Base-by-base conservation (phyloP, 2,888 invertebrate genomes). In the Achlya flavicornis region DNA sequence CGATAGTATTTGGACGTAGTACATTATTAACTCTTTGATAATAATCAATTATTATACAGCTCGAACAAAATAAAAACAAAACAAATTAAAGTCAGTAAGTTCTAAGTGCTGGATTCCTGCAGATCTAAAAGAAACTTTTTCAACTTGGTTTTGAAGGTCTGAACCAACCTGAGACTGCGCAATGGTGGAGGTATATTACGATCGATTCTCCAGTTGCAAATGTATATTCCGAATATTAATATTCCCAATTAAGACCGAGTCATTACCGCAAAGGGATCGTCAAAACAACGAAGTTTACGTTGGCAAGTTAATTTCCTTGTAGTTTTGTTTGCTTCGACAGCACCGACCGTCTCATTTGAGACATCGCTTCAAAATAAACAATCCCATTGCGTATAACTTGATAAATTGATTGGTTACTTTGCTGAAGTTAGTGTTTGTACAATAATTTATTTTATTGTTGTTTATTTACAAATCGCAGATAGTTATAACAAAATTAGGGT, bases 291-390 rank as follows among this genome's bases (percentile, higher is more conserved):
- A 70, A 69, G 65, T 68, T 73, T 67, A 65, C 62, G 32, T 68
- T 63, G 16, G 58, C 58, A 63, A 69, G 65, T 69, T 69, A 70
- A 75, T 71, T 75, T 68, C 61, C 65, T 65, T 66, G 62, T 71
- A 66, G 71, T 71, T 69, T 63, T 70, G 65, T 68, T 71, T 70
- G 63, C 14, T 38, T 43, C 43, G 61, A 38, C 62, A 63, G 53
- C 62, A 10, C 60, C 58, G 64, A 61, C 58, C 59, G 53, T 62
- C 66, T 65, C 64, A 59, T 63, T 67, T 64, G 68, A 58, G 57
- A 60, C 57, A 57, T 61, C 32, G 63, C 70, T 71, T 67, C 69
- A 66, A 66, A 65, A 63, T 69, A 70, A 69, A 70, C 73, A 76
- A 68, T 70, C 66, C 64, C 61, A 66, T 66, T 41, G 58, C 65